Conservation (phyloP, 2,113 vertebrate genomes). For the Bungarus multicinctus region DNA sequence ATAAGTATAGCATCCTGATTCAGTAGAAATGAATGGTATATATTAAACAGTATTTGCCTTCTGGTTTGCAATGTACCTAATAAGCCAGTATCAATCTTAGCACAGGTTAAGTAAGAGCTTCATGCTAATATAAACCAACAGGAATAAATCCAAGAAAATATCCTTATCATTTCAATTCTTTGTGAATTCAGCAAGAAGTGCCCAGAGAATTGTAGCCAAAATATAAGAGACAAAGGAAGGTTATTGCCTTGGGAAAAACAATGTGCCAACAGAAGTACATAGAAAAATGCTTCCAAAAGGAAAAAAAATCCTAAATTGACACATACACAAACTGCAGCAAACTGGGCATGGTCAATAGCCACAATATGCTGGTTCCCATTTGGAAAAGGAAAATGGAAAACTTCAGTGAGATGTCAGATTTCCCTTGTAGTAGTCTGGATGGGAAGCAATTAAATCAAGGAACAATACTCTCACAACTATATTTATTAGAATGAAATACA, state of each 20-base stretch:
- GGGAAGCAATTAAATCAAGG: neutral
- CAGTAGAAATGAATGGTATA: neutral
- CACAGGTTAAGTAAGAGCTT: conserved; percentile 3
- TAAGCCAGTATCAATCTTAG: neutral
- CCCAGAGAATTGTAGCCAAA: neutral
- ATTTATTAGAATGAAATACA: neutral
- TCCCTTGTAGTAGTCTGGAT: neutral
- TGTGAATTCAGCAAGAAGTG: neutral
- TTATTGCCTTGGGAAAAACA: neutral
- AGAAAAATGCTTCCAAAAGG: neutral
- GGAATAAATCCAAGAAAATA: neutral
- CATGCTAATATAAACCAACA: neutral
- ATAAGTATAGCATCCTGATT: neutral
- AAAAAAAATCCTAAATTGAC: neutral
- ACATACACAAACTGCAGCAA: too few species aligned
- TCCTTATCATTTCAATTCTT: neutral
- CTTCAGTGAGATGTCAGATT: neutral
- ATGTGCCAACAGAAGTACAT: neutral
- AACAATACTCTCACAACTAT: neutral
- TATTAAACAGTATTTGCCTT: neutral
- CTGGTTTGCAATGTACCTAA: neutral
- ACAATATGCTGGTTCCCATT: neutral
- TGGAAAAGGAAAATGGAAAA: neutral
- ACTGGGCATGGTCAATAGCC: neutral
- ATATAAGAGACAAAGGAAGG: neutral